Evolutionary conservation across 2,797 vertebrate species (phyloP), one percentile per base, ranked within the genome.

Genomic region (Pteropus rufus): DNA sequence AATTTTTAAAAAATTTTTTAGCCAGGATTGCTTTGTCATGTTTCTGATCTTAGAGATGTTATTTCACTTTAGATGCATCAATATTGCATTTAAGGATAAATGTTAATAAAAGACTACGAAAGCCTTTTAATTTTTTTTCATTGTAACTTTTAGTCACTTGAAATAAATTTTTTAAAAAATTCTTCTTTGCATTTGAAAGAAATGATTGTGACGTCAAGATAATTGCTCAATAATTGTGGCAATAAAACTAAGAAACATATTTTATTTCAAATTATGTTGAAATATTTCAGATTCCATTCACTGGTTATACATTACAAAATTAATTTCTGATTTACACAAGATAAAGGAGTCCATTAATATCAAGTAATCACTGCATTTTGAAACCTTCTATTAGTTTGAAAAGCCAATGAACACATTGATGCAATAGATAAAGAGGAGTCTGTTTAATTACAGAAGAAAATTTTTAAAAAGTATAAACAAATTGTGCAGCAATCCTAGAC

Each of bases 201-300:
- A 39, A 39, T 96, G 79, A 65, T 36, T 83, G 2, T 46, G 80
- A 44, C 83, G 19, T 95, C 80, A 97, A 97, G 88, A 96, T 89
- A 95, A 93, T 96, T 96, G 44, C 67, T 93, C 92, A 93, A 94
- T 58, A 94, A 94, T 41, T 46, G 10, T 93, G 49, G 2, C 26
- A 97, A 85, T 73, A 90, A 91, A 26, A 10, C 46, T n/a, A 95
- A 96, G 0, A 96, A 97, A 95, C 19, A 92, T 41, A 14, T 83
- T 15, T 65, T 88, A 46, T 72, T 44, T 6, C 75, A 52, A 84
- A 73, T 97, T 90, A 14, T 16, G 9, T 15, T 88, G 77, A 93
- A 70, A 77, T 93, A 94, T 91, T 94, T 96, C 16, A 94, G 14
- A 54, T 93, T 49, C 1, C 69, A 5, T 52, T 96, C 77, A 41